Evolutionary conservation across 2,888 invertebrate species (phyloP), one percentile per base, ranked within the genome.

Genomic region (Helobdella robusta): DNA sequence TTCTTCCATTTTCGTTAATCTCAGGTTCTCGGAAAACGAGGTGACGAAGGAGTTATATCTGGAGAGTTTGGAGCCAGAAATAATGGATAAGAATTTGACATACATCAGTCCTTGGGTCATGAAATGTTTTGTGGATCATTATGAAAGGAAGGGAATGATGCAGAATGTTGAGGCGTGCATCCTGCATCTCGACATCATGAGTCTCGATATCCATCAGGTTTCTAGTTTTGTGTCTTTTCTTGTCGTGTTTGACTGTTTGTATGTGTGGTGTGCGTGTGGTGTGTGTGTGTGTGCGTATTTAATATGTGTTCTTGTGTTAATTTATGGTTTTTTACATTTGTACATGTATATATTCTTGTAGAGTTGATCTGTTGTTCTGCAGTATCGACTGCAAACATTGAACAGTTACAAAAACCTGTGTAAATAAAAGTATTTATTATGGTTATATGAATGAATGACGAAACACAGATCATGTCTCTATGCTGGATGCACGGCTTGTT

Each of bases 181-280:
- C 60, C 83, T 88, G 5, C 85, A 86, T 70, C 80, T 89, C 68
- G 86, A 88, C 70, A 85, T 89, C 72, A 82, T 83, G 59, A 87
- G 86, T 69, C 80, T 89, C 64, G 89, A 89, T 78, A 82, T 89
- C 25, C 86, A 89, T 78, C 87, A 82, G 80, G 82, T 83, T 68
- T 62, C 70, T 65, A 35, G 28, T 15, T 48, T 23, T 6, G n/a
- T n/a, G n/a, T n/a, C n/a, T n/a, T n/a, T n/a, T n/a, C n/a, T n/a
- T n/a, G n/a, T n/a, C n/a, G n/a, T n/a, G n/a, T n/a, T n/a, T n/a
- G n/a, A n/a, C n/a, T n/a, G n/a, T n/a, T n/a, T n/a, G n/a, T n/a
- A n/a, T n/a, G n/a, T n/a, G n/a, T n/a, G n/a, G n/a, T n/a, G n/a
- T n/a, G n/a, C n/a, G n/a, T n/a, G n/a, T n/a, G n/a, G n/a, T n/a